Evolutionary conservation across 2,888 invertebrate genomes (phyloP).

Genomic region (Octonoba sinensis): DNA sequence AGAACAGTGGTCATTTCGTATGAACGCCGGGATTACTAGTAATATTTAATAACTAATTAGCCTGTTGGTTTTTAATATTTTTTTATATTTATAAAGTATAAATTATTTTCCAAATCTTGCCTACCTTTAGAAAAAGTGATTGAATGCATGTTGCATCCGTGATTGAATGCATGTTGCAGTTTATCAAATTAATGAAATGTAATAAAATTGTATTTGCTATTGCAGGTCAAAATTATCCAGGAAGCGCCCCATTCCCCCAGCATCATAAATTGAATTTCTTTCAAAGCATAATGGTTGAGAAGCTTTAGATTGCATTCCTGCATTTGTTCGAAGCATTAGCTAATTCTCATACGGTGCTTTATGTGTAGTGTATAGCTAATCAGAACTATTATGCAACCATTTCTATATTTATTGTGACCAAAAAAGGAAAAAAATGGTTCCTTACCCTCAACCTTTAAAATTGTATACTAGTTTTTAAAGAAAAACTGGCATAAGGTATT

Average conservation of each 20-base stretch:
- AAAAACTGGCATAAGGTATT: no score
- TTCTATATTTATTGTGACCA: slow-evolving; percentile 51
- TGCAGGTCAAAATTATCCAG: slow-evolving; percentile 56
- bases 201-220: neutral
- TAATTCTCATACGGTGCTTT: slow-evolving; percentile 63
- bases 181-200: neutral
- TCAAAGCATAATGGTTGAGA: slow-evolving; percentile 30
- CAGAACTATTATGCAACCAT: slow-evolving; percentile 49
- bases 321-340: slow-evolving; percentile 60
- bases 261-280: slow-evolving; percentile 42
- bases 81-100: no score
- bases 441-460: slow-evolving; percentile 45
- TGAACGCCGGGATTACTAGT: no score
- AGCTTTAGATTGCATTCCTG: slow-evolving; percentile 62
- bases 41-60: no score
- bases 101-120: no score
- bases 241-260: slow-evolving; percentile 46
- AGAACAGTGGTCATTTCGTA: no score
- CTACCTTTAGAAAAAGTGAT: neutral
- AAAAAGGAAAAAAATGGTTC: slow-evolving; percentile 34
- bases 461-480: slow-evolving; percentile 33
- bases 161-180: neutral
- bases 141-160: no score
- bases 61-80: no score
- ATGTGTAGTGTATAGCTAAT: slow-evolving; percentile 62